phyloP scores from a whole-genome alignment of 2,113 vertebrate species.

The Blennius ocellaris region DNA sequence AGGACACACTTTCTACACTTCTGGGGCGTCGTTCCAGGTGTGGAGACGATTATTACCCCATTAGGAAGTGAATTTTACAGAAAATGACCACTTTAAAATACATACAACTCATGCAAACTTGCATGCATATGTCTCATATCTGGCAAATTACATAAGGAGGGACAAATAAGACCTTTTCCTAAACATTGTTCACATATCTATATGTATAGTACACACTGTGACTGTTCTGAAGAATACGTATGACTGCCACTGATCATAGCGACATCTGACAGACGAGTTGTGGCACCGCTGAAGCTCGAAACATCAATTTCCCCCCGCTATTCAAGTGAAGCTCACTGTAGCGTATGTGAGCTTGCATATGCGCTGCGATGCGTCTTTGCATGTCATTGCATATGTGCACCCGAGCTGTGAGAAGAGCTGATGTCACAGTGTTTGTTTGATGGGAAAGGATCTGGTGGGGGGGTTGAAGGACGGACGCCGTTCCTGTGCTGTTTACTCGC shows the following conservation, averaged over 20 bases:
- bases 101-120: too few species aligned
- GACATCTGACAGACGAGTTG: slow-evolving; percentile 10
- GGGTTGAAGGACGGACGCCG: slow-evolving; percentile 66
- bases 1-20: too few species aligned
- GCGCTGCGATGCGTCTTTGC: not conserved
- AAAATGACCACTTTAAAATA: too few species aligned
- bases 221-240: not conserved
- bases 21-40: too few species aligned
- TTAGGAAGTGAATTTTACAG: too few species aligned
- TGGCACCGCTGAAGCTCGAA: slow-evolving; percentile 10
- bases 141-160: too few species aligned
- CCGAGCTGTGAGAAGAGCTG: slow-evolving; percentile 27
- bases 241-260: slow-evolving; percentile 10
- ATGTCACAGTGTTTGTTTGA: slow-evolving; percentile 73
- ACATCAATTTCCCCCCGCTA: not conserved
- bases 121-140: too few species aligned
- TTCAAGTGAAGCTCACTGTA: not conserved
- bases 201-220: too few species aligned
- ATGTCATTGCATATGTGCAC: slow-evolving; percentile 2
- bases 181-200: too few species aligned
- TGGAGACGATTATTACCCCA: too few species aligned
- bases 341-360: not conserved
- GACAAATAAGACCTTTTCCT: too few species aligned
- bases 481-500: slow-evolving; percentile 54
- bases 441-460: slow-evolving; percentile 29